These are phyloP conservation scores for Folsomia candida DNA, from an alignment of 2,888 invertebrate species.

Conservation along the genomic window DNA sequence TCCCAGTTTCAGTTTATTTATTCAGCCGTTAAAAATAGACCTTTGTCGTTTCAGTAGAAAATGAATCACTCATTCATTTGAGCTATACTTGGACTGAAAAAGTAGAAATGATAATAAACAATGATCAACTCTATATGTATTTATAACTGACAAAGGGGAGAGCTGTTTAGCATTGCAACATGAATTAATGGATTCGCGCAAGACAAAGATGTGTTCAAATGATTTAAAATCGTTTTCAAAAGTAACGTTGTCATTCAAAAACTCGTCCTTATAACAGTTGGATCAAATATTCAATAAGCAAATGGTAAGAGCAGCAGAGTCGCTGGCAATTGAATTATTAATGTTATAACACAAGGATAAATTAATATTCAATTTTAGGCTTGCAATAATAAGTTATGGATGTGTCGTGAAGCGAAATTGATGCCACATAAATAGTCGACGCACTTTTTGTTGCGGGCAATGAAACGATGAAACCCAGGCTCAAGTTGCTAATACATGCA, in stretches of 20 bases:
- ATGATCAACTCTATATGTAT: background rate
- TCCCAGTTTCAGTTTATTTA: conserved; percentile 5
- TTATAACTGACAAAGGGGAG: background rate
- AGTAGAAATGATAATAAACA: background rate
- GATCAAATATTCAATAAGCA: background rate
- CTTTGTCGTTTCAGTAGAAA: background rate
- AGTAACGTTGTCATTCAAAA: conserved; percentile 29
- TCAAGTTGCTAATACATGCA: no score
- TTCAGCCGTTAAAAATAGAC: background rate
- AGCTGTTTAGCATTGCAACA: background rate
- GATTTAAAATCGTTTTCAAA: conserved; percentile 28
- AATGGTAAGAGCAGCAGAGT: background rate
- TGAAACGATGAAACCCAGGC: background rate
- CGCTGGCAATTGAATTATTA: background rate
- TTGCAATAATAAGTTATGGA: background rate
- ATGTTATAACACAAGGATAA: background rate
- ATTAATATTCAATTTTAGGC: background rate
- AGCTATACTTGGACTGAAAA: background rate
- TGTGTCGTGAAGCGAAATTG: background rate
- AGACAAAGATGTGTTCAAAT: conserved; percentile 39
- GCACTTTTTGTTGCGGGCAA: background rate
- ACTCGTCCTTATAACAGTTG: background rate
- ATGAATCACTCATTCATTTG: background rate
- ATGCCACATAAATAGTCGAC: background rate
- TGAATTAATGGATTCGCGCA: conserved; percentile 15